Conservation (phyloP, 2,888 invertebrate species). For the Drosophila pseudotakahashii region DNA sequence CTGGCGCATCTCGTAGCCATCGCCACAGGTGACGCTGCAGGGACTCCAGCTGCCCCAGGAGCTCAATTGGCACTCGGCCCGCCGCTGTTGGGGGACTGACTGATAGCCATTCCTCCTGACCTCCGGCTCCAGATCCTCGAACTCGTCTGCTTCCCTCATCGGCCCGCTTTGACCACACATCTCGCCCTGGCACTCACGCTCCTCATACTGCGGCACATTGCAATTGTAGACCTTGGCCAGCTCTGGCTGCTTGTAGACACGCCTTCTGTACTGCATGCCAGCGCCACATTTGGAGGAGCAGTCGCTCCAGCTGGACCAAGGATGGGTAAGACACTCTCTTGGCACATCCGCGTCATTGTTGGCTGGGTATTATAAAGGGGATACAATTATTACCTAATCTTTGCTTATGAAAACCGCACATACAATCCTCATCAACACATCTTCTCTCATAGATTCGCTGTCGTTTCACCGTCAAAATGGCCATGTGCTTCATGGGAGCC, state of each 20-base stretch:
- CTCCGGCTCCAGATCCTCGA: slow-evolving; percentile 42
- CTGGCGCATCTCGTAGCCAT: slow-evolving; percentile 88
- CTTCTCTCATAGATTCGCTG: slow-evolving; percentile 92
- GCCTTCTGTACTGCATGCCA: slow-evolving; percentile 82
- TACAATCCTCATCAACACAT: slow-evolving; percentile 86
- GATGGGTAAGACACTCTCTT: slow-evolving; percentile 82
- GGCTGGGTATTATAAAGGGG: slow-evolving; percentile 47
- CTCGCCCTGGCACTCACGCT: slow-evolving; percentile 83
- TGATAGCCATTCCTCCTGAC: slow-evolving; percentile 15
- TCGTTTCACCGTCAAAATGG: slow-evolving; percentile 91
- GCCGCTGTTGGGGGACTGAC: slow-evolving; percentile 33
- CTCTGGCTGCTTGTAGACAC: slow-evolving; percentile 82
- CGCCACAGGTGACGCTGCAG: slow-evolving; percentile 90
- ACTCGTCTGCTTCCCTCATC: slow-evolving; percentile 29
- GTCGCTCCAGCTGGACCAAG: slow-evolving; percentile 85
- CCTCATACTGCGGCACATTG: slow-evolving; percentile 68
- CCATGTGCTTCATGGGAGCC: slow-evolving; percentile 93
- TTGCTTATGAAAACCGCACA: slow-evolving; percentile 21
- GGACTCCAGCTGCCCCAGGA: slow-evolving; percentile 91
- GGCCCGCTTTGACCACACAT: slow-evolving; percentile 69
- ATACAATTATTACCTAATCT: too few relatives aligned
- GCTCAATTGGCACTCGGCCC: slow-evolving; percentile 88
- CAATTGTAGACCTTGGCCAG: slow-evolving; percentile 79
- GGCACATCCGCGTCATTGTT: slow-evolving; percentile 82
- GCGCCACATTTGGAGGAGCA: slow-evolving; percentile 85